Percentiles rank a stretch among this genome's conserved stretches.
Conservation (phyloP, 2,113 vertebrate genomes). For the Pseudorhombus dupliciocellatus region DNA sequence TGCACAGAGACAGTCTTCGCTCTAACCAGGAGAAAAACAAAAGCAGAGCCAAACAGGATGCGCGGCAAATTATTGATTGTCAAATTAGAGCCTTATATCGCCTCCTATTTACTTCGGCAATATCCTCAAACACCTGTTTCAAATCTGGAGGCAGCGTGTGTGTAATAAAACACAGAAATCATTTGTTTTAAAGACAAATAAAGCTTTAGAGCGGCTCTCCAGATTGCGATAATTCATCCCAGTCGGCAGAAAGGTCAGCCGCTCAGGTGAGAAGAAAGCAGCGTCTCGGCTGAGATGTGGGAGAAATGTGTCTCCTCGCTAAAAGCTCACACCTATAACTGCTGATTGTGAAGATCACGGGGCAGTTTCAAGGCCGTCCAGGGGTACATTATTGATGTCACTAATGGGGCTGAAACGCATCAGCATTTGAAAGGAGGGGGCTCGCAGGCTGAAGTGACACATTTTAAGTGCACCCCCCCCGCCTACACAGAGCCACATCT, state of each 20-base stretch:
- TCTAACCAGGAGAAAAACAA: not conserved
- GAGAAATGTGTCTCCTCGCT: constrained; percentile 18
- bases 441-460: constrained; percentile 48
- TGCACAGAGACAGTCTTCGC: not conserved
- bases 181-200: constrained; percentile 39
- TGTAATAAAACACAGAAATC: constrained; percentile 42
- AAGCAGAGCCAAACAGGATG: not conserved
- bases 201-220: constrained; percentile 23
- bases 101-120: constrained; percentile 6
- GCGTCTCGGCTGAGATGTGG: not conserved
- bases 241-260: constrained; percentile 22
- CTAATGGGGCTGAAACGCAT: constrained; percentile 66
- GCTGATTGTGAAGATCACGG: constrained; percentile 62
- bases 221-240: constrained; percentile 18
- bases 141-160: constrained; percentile 19
- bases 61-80: constrained; percentile 11
- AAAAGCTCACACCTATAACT: constrained; percentile 61
- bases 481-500: not conserved
- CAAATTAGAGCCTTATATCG: constrained; percentile 3
- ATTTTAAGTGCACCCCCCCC: constrained; percentile 47
- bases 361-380: constrained; percentile 51
- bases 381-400: constrained; percentile 79
- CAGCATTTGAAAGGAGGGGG: constrained; percentile 27
- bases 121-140: constrained; percentile 58
- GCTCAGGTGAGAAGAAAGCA: constrained; percentile 1